Percentiles rank a stretch among this genome's conserved stretches.
These are phyloP conservation scores for Caenorhabditis inopinata DNA, from an alignment of 1,140 invertebrate genomes.

Conservation along the genomic window DNA sequence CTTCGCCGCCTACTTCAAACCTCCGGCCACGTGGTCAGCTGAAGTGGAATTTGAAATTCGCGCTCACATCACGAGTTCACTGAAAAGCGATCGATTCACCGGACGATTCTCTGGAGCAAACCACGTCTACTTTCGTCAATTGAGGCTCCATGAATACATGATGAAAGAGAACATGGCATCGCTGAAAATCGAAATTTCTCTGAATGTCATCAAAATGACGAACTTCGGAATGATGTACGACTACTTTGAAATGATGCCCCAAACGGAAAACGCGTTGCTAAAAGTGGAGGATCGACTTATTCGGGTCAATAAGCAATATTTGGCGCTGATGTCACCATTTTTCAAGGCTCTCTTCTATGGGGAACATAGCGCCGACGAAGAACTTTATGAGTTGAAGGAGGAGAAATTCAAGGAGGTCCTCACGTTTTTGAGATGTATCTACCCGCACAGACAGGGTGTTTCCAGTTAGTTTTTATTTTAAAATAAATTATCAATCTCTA, in stretches of 20 bases:
- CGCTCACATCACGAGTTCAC: background rate
- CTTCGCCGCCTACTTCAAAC: background rate
- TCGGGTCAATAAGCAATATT: background rate
- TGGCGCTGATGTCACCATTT: background rate
- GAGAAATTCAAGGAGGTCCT: constrained; percentile 1
- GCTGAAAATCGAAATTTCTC: background rate
- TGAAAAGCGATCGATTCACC: background rate
- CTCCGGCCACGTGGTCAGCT: background rate
- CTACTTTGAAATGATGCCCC: background rate
- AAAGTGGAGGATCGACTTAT: background rate
- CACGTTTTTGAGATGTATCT: background rate
- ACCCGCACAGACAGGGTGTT: background rate
- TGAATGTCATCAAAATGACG: background rate
- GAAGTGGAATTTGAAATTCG: background rate
- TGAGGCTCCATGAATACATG: background rate
- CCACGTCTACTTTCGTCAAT: background rate
- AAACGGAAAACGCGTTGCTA: background rate
- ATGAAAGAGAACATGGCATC: background rate
- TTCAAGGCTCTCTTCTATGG: constrained; percentile 1
- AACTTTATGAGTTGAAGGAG: constrained; percentile 4
- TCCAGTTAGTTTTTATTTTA: background rate
- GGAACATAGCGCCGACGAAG: background rate
- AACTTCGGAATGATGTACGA: constrained; percentile 11
- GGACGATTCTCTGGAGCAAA: background rate
- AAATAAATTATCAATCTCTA: too few species aligned